Base-by-base conservation (phyloP, 2,888 invertebrate genomes). In the Steinernema carpocapsae region DNA sequence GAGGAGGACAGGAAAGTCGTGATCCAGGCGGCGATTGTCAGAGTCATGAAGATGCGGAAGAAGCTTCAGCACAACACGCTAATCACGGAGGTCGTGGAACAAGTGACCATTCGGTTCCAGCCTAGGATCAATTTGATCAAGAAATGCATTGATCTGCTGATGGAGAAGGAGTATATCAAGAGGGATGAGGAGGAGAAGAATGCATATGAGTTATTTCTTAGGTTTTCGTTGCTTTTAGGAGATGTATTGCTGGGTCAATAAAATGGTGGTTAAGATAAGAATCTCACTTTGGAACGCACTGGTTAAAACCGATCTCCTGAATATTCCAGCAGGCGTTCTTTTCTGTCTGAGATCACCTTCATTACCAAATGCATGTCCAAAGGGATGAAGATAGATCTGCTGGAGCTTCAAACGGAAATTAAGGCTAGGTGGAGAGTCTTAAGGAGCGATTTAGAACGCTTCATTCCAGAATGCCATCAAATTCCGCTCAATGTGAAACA, bases 81-180 rank as follows among this genome's bases (percentile, higher is more conserved):
- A 73, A 93, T 99, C 71, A 93, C 93, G 42, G 99, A 99, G 90
- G 97, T 99, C 75, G 91, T 99, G 83, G 94, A 94, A 89, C 97
- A 99, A 89, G 91, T 99, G 71, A 93, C 94, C 6, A 92, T 93
- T 48, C 92, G 97, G 86, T 99, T 99, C 91, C 99, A 97, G 90
- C 97, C 99, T 32, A 92, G 95, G 64, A 72, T 81, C 42, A 75
- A 72, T n/a, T n/a, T n/a, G n/a, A 90, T 90, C 26, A 91, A 95
- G 94, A 97, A 97, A 92, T 97, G 97, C 91, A 99, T 99, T 91
- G 97, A 99, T 90, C 96, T 97, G 87, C 92, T 99, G 87, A 99
- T 99, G 87, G 99, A 99, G 90, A 99, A 99, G 89, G 99, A 97
- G 89, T 99, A 97, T 89, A 89, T 99, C 88, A 95, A 96, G 88